Conservation (phyloP, 2,888 invertebrate species). For the Resseliella maxima region DNA sequence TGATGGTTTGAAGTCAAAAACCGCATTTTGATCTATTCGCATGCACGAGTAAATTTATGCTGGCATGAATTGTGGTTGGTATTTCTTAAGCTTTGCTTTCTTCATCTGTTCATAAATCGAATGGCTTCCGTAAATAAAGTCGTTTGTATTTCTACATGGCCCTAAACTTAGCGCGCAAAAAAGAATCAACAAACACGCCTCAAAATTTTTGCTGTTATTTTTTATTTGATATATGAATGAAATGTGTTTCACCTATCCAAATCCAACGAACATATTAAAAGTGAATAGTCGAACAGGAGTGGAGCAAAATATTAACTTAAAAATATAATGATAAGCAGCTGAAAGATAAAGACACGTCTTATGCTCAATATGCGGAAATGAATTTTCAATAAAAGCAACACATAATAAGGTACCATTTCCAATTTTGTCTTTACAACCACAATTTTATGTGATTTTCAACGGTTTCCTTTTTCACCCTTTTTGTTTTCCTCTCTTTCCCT, state of each 20-base stretch:
- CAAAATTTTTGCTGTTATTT: not conserved
- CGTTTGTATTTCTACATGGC: not conserved
- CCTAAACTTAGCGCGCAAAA: not conserved
- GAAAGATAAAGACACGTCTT: not conserved
- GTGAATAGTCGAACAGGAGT: not conserved
- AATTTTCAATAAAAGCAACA: not conserved
- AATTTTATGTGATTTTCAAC: not conserved
- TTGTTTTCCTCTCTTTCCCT: not conserved
- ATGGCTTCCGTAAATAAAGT: constrained; percentile 6
- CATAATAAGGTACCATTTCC: not conserved
- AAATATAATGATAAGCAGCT: not conserved
- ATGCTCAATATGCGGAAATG: not conserved
- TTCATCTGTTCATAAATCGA: not conserved
- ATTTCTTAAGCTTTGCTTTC: too few species aligned
- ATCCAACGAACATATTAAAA: not conserved
- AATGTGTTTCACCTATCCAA: too few species aligned
- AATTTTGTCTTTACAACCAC: not conserved
- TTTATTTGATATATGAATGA: too few species aligned
- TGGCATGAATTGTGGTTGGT: not conserved
- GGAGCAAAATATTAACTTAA: not conserved
- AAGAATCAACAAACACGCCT: not conserved
- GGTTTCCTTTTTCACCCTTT: not conserved
- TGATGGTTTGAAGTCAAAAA: constrained; percentile 48
- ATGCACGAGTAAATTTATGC: not conserved
- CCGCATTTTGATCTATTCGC: not conserved